Evolutionary conservation across 2,797 vertebrate species (phyloP).

Genomic region (Acridotheres tristis): DNA sequence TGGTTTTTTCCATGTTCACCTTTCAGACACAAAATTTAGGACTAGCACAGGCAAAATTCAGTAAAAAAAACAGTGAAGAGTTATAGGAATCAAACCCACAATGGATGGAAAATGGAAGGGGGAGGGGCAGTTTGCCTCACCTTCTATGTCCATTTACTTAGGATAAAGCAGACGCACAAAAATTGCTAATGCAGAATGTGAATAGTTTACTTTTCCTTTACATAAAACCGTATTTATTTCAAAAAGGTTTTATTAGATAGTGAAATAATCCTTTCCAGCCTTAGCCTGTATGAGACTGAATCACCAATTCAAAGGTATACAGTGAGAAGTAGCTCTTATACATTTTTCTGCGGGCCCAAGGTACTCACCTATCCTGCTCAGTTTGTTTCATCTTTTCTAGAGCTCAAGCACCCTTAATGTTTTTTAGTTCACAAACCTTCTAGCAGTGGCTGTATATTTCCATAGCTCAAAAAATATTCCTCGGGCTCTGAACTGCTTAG

Average conservation of each 20-base stretch:
- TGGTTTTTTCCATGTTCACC: not conserved
- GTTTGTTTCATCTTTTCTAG: not conserved
- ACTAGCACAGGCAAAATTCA: not conserved
- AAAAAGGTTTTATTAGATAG: not conserved
- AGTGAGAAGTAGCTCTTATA: not conserved
- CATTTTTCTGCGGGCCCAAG: not conserved
- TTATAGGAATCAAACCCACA: not conserved
- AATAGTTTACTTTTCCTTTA: not conserved
- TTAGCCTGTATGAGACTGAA: not conserved
- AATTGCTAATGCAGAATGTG: not conserved
- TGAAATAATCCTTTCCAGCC: not conserved
- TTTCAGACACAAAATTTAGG: not conserved
- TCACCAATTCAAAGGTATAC: not conserved
- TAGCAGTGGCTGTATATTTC: not conserved
- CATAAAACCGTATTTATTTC: not conserved
- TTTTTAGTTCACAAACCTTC: not conserved
- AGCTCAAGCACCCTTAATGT: not conserved
- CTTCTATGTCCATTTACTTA: not conserved
- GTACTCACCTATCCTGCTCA: not conserved
- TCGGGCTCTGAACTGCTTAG: not conserved
- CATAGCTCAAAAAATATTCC: not conserved
- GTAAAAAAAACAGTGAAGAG: not conserved
- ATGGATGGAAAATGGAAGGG: not conserved
- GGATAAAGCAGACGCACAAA: not conserved
- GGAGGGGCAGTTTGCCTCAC: fast-evolving